phyloP scores from a whole-genome alignment of 2,888 invertebrate genomes.

The Drosophila neotestacea region DNA sequence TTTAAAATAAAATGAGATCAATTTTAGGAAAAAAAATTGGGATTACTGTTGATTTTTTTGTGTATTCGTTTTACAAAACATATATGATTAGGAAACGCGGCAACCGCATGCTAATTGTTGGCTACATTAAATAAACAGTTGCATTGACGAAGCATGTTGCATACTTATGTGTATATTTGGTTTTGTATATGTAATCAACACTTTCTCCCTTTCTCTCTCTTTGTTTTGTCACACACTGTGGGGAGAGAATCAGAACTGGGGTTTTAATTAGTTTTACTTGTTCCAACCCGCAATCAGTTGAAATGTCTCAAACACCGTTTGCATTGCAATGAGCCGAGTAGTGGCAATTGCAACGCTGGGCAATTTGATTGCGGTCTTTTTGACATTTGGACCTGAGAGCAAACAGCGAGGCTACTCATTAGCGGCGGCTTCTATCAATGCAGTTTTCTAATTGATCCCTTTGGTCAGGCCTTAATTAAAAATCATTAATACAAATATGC shows the following conservation, averaged over 20 bases:
- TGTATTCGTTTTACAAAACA: conserved; percentile 10
- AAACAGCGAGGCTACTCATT: conserved; percentile 38
- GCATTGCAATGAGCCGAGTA: conserved; percentile 65
- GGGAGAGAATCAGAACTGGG: neutral
- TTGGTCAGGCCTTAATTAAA: conserved; percentile 51
- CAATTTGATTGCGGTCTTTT: conserved; percentile 71
- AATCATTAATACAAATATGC: conserved; percentile 56
- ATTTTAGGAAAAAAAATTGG: no score
- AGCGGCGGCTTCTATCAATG: conserved; percentile 33
- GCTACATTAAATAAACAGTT: conserved; percentile 46
- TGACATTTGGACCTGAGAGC: conserved; percentile 33
- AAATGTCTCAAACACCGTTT: conserved; percentile 58
- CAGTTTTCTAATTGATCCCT: conserved; percentile 30
- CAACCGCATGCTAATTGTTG: conserved; percentile 60
- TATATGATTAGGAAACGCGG: conserved; percentile 18
- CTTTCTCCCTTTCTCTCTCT: neutral
- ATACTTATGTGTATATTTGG: conserved; percentile 35
- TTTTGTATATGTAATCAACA: conserved; percentile 18
- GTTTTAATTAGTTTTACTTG: conserved; percentile 72
- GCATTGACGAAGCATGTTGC: conserved; percentile 21
- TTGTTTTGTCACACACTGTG: no score
- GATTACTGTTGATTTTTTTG: neutral
- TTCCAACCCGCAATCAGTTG: conserved; percentile 52
- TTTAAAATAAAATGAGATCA: no score
- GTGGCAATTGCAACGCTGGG: conserved; percentile 35